These are phyloP conservation scores for Falco naumanni DNA, from an alignment of 2,797 vertebrate genomes.

Conservation along the genomic window DNA sequence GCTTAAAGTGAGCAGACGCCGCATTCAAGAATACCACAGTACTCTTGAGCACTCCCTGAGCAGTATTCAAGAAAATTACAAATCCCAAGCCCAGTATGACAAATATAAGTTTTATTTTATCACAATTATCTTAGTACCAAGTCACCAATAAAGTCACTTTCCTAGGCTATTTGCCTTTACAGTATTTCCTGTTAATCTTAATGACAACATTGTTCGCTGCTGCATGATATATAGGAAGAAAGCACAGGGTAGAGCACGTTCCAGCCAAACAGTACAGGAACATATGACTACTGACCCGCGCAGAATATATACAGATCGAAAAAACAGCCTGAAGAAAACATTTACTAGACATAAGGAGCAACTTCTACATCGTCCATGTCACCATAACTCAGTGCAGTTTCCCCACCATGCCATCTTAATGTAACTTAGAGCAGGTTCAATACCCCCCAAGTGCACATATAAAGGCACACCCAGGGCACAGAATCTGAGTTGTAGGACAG, in stretches of 20 bases:
- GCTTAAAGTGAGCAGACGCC: neutral
- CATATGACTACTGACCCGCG: neutral
- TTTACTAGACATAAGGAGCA: neutral
- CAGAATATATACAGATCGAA: neutral
- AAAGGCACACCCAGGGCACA: neutral
- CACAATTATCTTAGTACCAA: neutral
- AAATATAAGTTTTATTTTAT: neutral
- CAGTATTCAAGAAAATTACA: neutral
- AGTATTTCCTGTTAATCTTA: neutral
- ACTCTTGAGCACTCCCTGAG: neutral
- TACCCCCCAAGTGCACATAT: neutral
- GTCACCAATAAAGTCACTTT: neutral
- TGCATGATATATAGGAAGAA: neutral
- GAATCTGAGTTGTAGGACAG: fast-evolving
- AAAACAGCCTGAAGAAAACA: neutral
- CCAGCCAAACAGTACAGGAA: neutral
- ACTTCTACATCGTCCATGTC: fast-evolving
- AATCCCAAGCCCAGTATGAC: neutral
- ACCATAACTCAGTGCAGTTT: neutral
- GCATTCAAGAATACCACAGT: neutral
- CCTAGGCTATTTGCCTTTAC: neutral
- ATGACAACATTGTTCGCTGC: neutral
- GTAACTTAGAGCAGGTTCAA: neutral
- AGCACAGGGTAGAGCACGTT: neutral
- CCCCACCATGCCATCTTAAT: fast-evolving